Base-by-base conservation (phyloP, 2,888 invertebrate genomes). In the Alsophila aescularia region DNA sequence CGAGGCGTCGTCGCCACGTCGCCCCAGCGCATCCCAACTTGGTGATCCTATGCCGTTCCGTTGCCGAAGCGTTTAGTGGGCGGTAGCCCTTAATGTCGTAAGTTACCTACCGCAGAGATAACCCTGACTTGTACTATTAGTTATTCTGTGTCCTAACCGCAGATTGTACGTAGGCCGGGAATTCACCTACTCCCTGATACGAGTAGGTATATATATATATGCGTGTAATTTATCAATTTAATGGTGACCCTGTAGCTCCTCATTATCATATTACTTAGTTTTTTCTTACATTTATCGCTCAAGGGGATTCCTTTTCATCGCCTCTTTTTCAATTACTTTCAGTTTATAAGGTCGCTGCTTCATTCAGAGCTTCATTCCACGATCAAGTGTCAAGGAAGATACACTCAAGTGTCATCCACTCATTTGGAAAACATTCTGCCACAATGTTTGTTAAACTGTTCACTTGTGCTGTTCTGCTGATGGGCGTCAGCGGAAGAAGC, bases 181-280 rank as follows among this genome's bases (percentile, higher is more conserved):
- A 14, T 49, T 44, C 10, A 54, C 49, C 32, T 35, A 14, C 43
- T 54, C 34, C 18, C 37, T 24, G 29, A 29, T 40, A 52, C 3
- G 13, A n/a, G n/a, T n/a, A n/a, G n/a, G n/a, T n/a, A n/a, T n/a
- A n/a, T 42, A 47, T 3, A n/a, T 8, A n/a, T 29, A 10, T 29
- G n/a, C 32, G 14, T 44, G 36, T 13, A 12, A 13, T 39, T 53
- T 54, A 43, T 54, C 49, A 48, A 15, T 53, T 15, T 16, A 54
- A 31, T 12, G 24, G 42, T 29, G 48, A 39, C 43, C 42, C 32
- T 43, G 34, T 21, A 21, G 24, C n/a, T 24, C 13, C 24, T 14
- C 9, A 0, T 9, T 54, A 39, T 54, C 42, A 7, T 12, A 18
- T 36, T 29, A n/a, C n/a, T n/a, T n/a, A 37, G 27, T 36, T 29